Conservation (phyloP, 2,888 invertebrate genomes). For the Phrixothrix hirtus region DNA sequence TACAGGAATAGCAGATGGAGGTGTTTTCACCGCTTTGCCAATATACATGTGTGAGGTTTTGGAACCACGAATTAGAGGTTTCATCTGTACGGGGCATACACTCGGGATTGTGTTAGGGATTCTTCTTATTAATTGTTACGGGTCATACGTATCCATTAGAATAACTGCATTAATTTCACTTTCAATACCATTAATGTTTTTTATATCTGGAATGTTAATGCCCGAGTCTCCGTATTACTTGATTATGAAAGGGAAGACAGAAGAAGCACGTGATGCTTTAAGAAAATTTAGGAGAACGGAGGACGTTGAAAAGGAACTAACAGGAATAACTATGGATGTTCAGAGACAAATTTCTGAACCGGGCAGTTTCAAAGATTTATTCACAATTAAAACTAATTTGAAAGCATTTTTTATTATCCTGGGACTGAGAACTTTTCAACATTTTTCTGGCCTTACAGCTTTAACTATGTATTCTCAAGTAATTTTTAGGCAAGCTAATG, state of each 20-base stretch:
- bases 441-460: conserved; percentile 43
- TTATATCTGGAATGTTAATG: conserved; percentile 44
- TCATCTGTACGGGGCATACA: conserved; percentile 30
- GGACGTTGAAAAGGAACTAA: conserved; percentile 43
- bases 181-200: conserved; percentile 36
- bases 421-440: conserved; percentile 53
- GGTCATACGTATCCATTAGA: conserved; percentile 18
- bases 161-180: conserved; percentile 22
- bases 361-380: conserved; percentile 60
- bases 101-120: conserved; percentile 25
- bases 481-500: conserved; percentile 49
- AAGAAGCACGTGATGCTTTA: conserved; percentile 39
- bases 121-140: conserved; percentile 41
- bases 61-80: conserved; percentile 37
- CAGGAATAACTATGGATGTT: conserved; percentile 39
- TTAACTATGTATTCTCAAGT: conserved; percentile 44
- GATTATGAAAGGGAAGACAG: conserved; percentile 44
- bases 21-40: conserved; percentile 35
- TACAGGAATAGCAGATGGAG: conserved; percentile 36
- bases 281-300: conserved; percentile 38
- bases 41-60: conserved; percentile 38
- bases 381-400: conserved; percentile 61
- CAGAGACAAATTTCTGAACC: conserved; percentile 45
- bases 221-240: conserved; percentile 65
- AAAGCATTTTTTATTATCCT: conserved; percentile 66